Percentiles rank a stretch among this genome's conserved stretches.
phyloP scores from a whole-genome alignment of 35 echinoderm and acorn worm genomes.

The Apostichopus parvimensis region DNA sequence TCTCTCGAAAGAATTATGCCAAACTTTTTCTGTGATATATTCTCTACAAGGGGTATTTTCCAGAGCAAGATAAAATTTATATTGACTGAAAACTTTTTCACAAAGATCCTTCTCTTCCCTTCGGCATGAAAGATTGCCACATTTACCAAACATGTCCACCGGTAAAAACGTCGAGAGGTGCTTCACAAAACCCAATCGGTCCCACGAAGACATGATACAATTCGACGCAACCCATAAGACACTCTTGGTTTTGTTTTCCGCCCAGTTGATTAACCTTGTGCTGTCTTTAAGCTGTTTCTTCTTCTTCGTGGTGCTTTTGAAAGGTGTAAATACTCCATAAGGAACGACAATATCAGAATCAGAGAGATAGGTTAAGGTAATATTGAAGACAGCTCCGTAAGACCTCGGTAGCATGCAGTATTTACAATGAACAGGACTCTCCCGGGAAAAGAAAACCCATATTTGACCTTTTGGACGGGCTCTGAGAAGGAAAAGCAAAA shows the following conservation, averaged over 20 bases:
- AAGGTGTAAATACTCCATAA: slow-evolving; percentile 17
- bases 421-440: slow-evolving; percentile 18
- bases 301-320: background rate
- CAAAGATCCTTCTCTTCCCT: background rate
- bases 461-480: slow-evolving; percentile 26
- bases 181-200: slow-evolving; percentile 43
- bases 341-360: slow-evolving; percentile 41
- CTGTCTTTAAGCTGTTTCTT: background rate
- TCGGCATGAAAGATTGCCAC: slow-evolving; percentile 4
- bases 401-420: background rate
- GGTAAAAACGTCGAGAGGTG: background rate
- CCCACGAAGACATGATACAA: slow-evolving; percentile 37
- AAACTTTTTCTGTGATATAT: slow-evolving; percentile 57
- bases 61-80: slow-evolving; percentile 47
- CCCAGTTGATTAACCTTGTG: slow-evolving; percentile 9
- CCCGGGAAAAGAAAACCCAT: slow-evolving; percentile 50
- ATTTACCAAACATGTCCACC: slow-evolving; percentile 9
- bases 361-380: slow-evolving; percentile 17
- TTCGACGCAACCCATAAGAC: slow-evolving; percentile 63
- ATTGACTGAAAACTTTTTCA: slow-evolving; percentile 8
- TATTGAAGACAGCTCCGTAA: slow-evolving; percentile 5
- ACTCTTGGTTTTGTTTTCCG: slow-evolving; percentile 25
- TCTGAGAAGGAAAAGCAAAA: slow-evolving; percentile 20
- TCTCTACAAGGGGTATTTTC: slow-evolving; percentile 37
- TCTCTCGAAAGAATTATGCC: slow-evolving; percentile 32